phyloP scores from a whole-genome alignment of 2,797 vertebrate species.

The Leuciscus waleckii region DNA sequence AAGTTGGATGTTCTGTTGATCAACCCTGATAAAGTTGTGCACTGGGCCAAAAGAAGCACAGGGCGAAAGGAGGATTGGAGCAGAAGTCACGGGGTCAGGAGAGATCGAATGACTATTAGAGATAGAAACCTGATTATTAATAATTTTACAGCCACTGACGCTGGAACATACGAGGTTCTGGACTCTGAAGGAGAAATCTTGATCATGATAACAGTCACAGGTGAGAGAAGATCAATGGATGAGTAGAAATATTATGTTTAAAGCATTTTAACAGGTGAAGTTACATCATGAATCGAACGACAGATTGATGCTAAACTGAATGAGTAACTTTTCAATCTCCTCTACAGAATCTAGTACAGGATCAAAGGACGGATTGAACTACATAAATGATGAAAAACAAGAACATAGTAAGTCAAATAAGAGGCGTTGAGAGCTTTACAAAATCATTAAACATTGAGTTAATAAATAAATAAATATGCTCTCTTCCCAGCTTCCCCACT shows the following conservation, averaged over 20 bases:
- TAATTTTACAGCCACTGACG: background rate
- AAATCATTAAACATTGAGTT: background rate
- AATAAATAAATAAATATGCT: background rate
- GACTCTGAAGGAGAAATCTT: background rate
- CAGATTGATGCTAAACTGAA: background rate
- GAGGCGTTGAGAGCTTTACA: background rate
- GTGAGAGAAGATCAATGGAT: background rate
- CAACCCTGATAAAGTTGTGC: background rate
- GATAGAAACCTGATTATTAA: background rate
- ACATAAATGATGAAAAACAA: no score
- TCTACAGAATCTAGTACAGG: background rate
- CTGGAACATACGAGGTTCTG: background rate
- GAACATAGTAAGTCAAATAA: background rate
- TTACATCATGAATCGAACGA: background rate
- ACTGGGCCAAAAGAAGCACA: background rate
- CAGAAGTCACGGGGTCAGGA: background rate
- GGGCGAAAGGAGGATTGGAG: background rate
- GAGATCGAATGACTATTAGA: background rate
- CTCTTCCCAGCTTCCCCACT: background rate
- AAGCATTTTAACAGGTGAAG: background rate
- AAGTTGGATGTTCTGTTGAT: background rate
- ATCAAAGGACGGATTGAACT: background rate
- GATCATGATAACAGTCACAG: background rate
- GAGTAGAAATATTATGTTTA: background rate
- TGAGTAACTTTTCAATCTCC: background rate